Evolutionary conservation across 2,888 invertebrate species (phyloP), one percentile per base, ranked within the genome.

Genomic region (Dicyrtoma fusca): DNA sequence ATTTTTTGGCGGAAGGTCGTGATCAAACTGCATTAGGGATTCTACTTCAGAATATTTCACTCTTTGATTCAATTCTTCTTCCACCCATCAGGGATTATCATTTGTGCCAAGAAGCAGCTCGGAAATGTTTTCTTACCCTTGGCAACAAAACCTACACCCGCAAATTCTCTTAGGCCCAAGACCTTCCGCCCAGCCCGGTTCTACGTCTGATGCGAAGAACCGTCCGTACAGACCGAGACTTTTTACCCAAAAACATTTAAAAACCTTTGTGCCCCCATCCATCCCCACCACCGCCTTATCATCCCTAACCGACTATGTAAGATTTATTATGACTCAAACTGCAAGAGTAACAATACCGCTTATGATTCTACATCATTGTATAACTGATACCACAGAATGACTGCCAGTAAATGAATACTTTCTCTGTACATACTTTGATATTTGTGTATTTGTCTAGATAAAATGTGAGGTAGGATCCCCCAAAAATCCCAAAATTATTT

Each of bases 71-170:
- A 61, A 89, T 88, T 1, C 83, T 92, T 55, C 87, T 87, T 1
- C 89, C 91, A 8, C 92, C 92, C 0, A 91, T 91, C 80, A 87
- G 86, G 74, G 92, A 92, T 77, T 91, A 89, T 82, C 89, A 91
- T 81, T 85, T 91, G 63, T 91, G 90, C 81, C 90, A 91, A 74
- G 90, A 92, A 82, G 88, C 89, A 65, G 84, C 90, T 14, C 87
- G 90, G 77, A 86, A 89, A 64, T 90, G 90, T 79, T 87, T 89
- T 84, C 84, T 92, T 3, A 85, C 89, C 70, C 84, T 88, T 77
- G 92, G 92, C 62, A 89, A 90, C 70, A 57, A 69, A 69, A 49
- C 62, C n/a, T 45, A 64, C 14, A 19, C 49, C 23, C 45, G 19
- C 14, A 1, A 3, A 25, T 57, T 26, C 5, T 49, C 13, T 17